These are phyloP conservation scores for Schizaphis graminum DNA, from an alignment of 2,888 invertebrate species.

Conservation along the genomic window DNA sequence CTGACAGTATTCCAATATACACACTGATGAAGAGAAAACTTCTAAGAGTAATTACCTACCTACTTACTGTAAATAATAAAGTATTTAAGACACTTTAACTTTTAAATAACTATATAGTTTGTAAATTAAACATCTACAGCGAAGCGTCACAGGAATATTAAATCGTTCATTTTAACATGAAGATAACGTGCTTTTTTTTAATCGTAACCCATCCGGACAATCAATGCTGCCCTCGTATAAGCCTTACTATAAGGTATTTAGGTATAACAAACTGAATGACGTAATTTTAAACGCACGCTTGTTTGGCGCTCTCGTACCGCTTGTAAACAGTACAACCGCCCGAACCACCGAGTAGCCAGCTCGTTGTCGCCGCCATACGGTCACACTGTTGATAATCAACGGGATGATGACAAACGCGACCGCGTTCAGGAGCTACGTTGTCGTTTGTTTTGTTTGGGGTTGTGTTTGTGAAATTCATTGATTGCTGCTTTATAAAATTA, in stretches of 20 bases:
- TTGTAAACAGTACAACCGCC: neutral
- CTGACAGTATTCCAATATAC: neutral
- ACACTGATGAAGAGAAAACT: neutral
- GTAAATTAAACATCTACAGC: neutral
- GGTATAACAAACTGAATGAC: neutral
- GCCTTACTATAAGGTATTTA: too few species aligned
- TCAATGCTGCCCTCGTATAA: neutral
- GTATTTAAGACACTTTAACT: neutral
- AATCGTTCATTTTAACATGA: neutral
- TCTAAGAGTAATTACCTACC: neutral
- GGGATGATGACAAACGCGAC: slow-evolving; percentile 58
- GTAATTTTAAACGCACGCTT: neutral
- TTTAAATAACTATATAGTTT: neutral
- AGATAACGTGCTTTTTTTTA: neutral
- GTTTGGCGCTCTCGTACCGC: neutral
- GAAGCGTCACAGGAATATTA: neutral
- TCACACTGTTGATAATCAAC: slow-evolving; percentile 42
- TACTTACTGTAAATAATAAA: neutral
- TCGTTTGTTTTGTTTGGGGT: slow-evolving; percentile 65
- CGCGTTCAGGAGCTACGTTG: slow-evolving; percentile 50
- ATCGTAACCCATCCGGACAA: neutral
- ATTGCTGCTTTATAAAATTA: slow-evolving; percentile 62
- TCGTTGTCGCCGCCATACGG: neutral
- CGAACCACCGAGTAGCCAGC: neutral
- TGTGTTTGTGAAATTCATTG: slow-evolving; percentile 65